Percentiles rank a stretch among this genome's conserved stretches.
Conservation (phyloP, 2,888 invertebrate species). For the Strigamia transsilvanica region DNA sequence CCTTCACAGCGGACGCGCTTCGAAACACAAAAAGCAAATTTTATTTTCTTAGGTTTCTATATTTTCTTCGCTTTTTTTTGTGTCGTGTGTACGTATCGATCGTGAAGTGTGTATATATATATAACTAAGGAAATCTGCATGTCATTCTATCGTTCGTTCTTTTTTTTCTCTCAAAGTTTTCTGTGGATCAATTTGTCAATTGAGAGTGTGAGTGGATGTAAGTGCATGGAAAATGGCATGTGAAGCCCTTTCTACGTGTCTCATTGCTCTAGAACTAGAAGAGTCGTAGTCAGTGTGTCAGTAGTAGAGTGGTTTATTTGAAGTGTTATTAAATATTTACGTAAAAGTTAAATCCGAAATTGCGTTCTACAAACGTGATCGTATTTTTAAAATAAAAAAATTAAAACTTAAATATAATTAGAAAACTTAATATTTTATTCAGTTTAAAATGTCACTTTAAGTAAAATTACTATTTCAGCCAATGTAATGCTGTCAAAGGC, state of each 20-base stretch:
- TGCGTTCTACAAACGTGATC: neutral
- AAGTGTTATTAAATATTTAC: neutral
- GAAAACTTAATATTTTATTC: too few relatives aligned
- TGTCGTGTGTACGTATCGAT: neutral
- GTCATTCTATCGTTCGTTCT: neutral
- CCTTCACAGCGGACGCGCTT: neutral
- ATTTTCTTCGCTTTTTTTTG: neutral
- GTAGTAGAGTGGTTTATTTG: constrained; percentile 1
- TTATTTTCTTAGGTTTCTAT: neutral
- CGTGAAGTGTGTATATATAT: neutral
- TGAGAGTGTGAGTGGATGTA: constrained; percentile 43
- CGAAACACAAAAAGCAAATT: too few relatives aligned
- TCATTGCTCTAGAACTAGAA: constrained; percentile 12
- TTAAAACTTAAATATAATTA: too few relatives aligned
- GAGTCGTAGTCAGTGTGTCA: constrained; percentile 43
- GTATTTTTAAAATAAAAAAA: neutral
- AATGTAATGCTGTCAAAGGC: constrained; percentile 1
- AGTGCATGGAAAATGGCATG: constrained; percentile 38
- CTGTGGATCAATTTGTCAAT: neutral
- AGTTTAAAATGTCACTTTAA: neutral
- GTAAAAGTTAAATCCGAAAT: neutral
- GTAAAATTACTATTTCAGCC: constrained; percentile 1
- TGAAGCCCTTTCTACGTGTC: neutral
- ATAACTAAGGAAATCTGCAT: neutral
- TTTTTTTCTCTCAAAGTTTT: neutral